Percentiles rank a stretch among this genome's conserved stretches.
Conservation (phyloP, 2,888 invertebrate species). For the Volucella bombylans region DNA sequence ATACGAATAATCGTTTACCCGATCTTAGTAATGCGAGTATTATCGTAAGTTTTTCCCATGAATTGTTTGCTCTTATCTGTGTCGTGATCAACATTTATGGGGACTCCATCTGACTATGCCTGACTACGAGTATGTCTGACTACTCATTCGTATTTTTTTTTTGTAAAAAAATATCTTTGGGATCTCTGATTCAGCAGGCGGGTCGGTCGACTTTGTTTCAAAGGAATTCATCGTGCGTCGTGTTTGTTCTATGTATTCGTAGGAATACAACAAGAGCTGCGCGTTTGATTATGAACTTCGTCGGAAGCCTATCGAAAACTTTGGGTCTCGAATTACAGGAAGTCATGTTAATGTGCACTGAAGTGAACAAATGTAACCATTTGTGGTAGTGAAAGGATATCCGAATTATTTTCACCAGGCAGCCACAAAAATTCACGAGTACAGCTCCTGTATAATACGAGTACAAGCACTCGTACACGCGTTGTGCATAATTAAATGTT, state of each 20-base stretch:
- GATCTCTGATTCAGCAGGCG: slow-evolving; percentile 54
- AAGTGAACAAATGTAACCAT: slow-evolving; percentile 5
- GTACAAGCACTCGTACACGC: background rate
- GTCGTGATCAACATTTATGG: slow-evolving; percentile 4
- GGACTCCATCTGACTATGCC: slow-evolving; percentile 11
- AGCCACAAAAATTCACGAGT: slow-evolving; percentile 54
- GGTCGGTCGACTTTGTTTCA: slow-evolving; percentile 13
- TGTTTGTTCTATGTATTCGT: too few relatives aligned
- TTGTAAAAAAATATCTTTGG: slow-evolving; percentile 9
- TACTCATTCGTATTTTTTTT: background rate
- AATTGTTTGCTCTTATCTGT: background rate
- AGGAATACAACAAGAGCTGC: background rate
- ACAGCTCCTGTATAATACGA: too few relatives aligned
- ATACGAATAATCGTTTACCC: too few relatives aligned
- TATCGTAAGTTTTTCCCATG: too few relatives aligned
- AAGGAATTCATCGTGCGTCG: slow-evolving; percentile 36
- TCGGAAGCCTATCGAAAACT: slow-evolving; percentile 51
- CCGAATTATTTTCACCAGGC: slow-evolving; percentile 42
- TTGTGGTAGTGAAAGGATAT: slow-evolving; percentile 54
- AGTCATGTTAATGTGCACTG: slow-evolving; percentile 38
- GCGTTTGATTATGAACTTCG: slow-evolving; percentile 60
- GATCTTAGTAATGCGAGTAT: too few relatives aligned
- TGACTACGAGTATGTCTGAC: background rate
- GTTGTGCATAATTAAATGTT: slow-evolving; percentile 34
- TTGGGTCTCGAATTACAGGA: slow-evolving; percentile 62